A percentile compares a stretch with the other conserved stretches of the same genome.
These are phyloP conservation scores for Cantharis nigra DNA, from an alignment of 2,888 invertebrate genomes.

Conservation along the genomic window DNA sequence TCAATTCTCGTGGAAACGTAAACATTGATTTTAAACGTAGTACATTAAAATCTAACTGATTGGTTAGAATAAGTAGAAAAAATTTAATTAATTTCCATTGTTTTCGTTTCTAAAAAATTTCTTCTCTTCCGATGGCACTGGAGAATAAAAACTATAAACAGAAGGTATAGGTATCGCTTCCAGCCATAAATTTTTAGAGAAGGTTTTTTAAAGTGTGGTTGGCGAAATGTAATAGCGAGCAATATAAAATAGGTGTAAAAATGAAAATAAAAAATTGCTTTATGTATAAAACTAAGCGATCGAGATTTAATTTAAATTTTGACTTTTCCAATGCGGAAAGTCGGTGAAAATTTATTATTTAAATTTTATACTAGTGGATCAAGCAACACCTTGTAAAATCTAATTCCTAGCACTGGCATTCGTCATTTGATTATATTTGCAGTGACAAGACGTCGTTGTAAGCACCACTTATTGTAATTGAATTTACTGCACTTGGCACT, in stretches of 20 bases:
- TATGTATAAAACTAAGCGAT: background rate
- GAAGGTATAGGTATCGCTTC: background rate
- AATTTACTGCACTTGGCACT: slow-evolving; percentile 19
- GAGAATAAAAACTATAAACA: background rate
- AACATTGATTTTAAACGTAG: background rate
- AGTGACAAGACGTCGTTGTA: slow-evolving; percentile 12
- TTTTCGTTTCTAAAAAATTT: background rate
- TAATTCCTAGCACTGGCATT: slow-evolving; percentile 13
- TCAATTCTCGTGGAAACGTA: slow-evolving; percentile 1
- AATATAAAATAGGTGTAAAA: background rate
- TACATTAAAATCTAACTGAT: background rate
- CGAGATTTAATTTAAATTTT: background rate
- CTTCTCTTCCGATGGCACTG: background rate
- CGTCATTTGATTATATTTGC: slow-evolving; percentile 18
- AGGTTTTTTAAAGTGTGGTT: background rate
- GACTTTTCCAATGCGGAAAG: background rate
- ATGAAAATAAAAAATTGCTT: background rate
- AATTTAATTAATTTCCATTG: background rate
- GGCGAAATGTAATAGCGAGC: background rate
- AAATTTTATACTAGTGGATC: background rate
- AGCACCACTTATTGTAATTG: slow-evolving; percentile 23
- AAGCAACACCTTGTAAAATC: slow-evolving; percentile 7
- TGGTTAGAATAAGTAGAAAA: background rate
- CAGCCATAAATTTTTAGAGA: background rate
- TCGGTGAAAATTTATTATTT: background rate